Percentiles rank a stretch among this genome's conserved stretches.
phyloP scores from a whole-genome alignment of 1,140 invertebrate species.

The Oncopodura yosiiana region DNA sequence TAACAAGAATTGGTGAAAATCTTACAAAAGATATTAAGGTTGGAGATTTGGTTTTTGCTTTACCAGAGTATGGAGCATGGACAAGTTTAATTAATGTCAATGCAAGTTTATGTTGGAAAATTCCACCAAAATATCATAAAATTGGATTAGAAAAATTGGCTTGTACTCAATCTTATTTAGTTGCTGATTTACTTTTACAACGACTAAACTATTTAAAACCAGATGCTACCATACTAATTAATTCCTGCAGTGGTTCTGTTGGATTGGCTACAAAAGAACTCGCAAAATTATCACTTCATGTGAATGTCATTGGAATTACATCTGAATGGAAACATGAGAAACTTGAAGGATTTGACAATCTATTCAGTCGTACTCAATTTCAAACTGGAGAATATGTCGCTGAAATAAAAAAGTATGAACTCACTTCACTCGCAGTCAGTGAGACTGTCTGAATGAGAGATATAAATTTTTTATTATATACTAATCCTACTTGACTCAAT shows the following conservation, averaged over 20 bases:
- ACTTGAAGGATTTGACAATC: constrained; percentile 62
- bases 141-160: constrained; percentile 69
- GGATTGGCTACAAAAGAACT: constrained; percentile 20
- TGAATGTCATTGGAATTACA: constrained; percentile 64
- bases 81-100: constrained; percentile 69
- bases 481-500: constrained; percentile 1
- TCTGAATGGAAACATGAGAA: constrained; percentile 74
- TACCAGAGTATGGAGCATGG: constrained; percentile 75
- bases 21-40: constrained; percentile 65
- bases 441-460: not conserved
- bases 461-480: not conserved
- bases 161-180: constrained; percentile 73
- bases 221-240: constrained; percentile 69
- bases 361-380: constrained; percentile 68
- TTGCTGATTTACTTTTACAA: constrained; percentile 78
- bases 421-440: not conserved
- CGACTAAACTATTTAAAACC: constrained; percentile 61
- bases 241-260: constrained; percentile 77
- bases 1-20: constrained; percentile 68
- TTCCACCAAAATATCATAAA: no score
- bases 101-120: constrained; percentile 63
- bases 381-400: constrained; percentile 64
- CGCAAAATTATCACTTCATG: constrained; percentile 13
- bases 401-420: constrained; percentile 70
- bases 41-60: constrained; percentile 71